Evolutionary conservation across 2,797 vertebrate species (phyloP).

Genomic region (Rhinoraja longicauda): DNA sequence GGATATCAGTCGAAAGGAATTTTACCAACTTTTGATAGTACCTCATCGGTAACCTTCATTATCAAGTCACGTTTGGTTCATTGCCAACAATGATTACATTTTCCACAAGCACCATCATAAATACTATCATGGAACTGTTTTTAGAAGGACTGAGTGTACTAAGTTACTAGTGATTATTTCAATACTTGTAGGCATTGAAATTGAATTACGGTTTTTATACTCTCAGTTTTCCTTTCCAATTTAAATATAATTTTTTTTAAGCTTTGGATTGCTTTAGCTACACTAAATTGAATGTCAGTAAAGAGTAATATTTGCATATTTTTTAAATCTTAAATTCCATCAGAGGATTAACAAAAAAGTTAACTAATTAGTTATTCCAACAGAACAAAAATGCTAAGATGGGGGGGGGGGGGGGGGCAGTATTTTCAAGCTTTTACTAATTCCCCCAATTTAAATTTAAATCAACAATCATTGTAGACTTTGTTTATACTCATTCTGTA

Average conservation of each 20-base stretch:
- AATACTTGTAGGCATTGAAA: not conserved
- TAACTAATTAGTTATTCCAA: not conserved
- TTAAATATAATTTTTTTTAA: not conserved
- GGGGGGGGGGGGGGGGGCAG: too few relatives aligned
- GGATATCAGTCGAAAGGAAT: not conserved
- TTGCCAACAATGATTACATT: not conserved
- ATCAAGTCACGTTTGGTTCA: not conserved
- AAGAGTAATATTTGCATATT: not conserved
- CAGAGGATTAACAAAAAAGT: not conserved
- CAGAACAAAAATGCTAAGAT: not conserved
- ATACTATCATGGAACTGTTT: not conserved
- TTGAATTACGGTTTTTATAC: not conserved
- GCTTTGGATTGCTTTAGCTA: not conserved
- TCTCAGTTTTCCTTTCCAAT: not conserved
- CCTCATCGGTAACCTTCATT: not conserved
- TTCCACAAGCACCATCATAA: not conserved
- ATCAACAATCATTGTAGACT: not conserved
- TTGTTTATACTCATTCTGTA: slow-evolving; percentile 23
- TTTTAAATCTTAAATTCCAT: not conserved
- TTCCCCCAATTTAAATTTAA: not conserved
- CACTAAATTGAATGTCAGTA: not conserved
- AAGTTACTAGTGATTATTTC: not conserved
- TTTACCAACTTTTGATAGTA: not conserved
- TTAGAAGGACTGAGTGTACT: not conserved
- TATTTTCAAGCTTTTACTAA: not conserved